phyloP scores from a whole-genome alignment of 1,140 invertebrate species.

The Bombus turneri region DNA sequence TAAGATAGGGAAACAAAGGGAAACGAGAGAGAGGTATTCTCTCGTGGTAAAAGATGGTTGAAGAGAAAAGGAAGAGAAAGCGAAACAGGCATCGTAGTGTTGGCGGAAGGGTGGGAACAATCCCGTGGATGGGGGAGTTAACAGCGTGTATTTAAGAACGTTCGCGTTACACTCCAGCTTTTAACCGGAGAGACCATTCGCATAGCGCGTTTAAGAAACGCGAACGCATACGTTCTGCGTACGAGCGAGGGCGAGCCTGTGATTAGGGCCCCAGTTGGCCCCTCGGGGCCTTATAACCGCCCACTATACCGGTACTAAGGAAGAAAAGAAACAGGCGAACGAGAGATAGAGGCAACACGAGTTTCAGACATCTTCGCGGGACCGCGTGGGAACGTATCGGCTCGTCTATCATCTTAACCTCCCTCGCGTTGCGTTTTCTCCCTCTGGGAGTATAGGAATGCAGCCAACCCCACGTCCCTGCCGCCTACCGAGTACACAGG shows the following conservation, averaged over 20 bases:
- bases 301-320: slow-evolving; percentile 72
- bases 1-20: slow-evolving; percentile 16
- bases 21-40: not conserved
- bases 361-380: slow-evolving; percentile 54
- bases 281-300: slow-evolving; percentile 76
- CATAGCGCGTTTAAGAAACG: slow-evolving; percentile 59
- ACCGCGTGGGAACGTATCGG: slow-evolving; percentile 80
- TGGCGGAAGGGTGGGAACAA: not conserved
- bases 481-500: slow-evolving; percentile 9
- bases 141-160: slow-evolving; percentile 67
- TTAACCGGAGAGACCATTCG: slow-evolving; percentile 47
- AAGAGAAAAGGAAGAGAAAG: not conserved
- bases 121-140: slow-evolving; percentile 32
- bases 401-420: slow-evolving; percentile 78
- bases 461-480: slow-evolving; percentile 1
- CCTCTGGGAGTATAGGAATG: slow-evolving; percentile 35
- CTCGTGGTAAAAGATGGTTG: not conserved
- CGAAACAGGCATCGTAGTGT: too few species aligned
- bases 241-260: slow-evolving; percentile 73
- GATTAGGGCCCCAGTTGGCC: slow-evolving; percentile 76
- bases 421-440: slow-evolving; percentile 49
- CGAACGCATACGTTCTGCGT: slow-evolving; percentile 64
- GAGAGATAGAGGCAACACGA: slow-evolving; percentile 45
- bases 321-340: slow-evolving; percentile 38
- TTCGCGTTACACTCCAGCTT: slow-evolving; percentile 65